A percentile compares a stretch with the other conserved stretches of the same genome.
These are phyloP conservation scores for Spisula subtruncata DNA, from an alignment of 2,888 invertebrate genomes.

Conservation along the genomic window DNA sequence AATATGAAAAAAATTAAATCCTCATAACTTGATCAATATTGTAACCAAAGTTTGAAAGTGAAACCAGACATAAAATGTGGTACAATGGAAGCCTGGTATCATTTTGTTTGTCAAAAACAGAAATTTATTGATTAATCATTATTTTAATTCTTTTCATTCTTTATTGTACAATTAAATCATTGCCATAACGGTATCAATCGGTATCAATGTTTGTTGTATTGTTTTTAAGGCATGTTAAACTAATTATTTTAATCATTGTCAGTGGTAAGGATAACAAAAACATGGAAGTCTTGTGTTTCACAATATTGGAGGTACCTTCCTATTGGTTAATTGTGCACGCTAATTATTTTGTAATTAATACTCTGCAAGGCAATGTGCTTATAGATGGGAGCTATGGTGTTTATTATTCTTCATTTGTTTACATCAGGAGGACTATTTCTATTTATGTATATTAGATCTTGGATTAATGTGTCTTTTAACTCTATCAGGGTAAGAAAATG, in stretches of 20 bases:
- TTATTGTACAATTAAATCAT: neutral
- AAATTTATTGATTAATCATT: constrained; percentile 5
- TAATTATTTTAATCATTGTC: neutral
- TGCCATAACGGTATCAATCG: neutral
- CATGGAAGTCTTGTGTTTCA: neutral
- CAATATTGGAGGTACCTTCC: neutral
- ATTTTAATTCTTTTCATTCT: neutral
- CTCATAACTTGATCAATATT: neutral
- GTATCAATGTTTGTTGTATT: neutral
- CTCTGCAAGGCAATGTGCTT: neutral
- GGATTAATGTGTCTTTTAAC: neutral
- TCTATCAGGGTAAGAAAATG: neutral
- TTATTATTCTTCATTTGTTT: neutral
- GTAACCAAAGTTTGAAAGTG: neutral
- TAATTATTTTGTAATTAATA: constrained; percentile 7
- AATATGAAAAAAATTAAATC: neutral
- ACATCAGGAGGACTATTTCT: neutral
- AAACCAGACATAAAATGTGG: neutral
- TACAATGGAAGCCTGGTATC: constrained; percentile 1
- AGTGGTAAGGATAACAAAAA: neutral
- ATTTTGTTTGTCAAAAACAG: neutral
- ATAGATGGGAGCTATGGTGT: neutral
- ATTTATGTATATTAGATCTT: neutral
- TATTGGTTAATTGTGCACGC: constrained; percentile 5
- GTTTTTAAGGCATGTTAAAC: neutral